These are phyloP conservation scores for Cerceris rybyensis DNA, from an alignment of 2,888 invertebrate species.

Conservation along the genomic window DNA sequence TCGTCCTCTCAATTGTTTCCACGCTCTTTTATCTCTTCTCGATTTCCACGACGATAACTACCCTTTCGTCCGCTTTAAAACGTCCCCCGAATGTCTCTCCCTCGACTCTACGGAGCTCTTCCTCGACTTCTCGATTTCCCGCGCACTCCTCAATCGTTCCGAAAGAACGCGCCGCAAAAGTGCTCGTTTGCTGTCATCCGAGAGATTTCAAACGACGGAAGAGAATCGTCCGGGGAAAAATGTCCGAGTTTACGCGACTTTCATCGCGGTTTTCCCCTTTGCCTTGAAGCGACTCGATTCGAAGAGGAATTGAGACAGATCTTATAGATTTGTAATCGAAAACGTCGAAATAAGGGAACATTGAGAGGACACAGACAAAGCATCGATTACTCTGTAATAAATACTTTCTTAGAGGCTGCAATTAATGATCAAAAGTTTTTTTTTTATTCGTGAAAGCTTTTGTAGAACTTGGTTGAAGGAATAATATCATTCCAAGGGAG, in stretches of 20 bases:
- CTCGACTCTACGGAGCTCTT: neutral
- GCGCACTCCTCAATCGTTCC: too few relatives aligned
- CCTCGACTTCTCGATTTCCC: too few relatives aligned
- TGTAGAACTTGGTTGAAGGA: too few relatives aligned
- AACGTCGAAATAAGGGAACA: too few relatives aligned
- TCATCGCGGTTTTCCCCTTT: neutral
- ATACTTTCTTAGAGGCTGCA: too few relatives aligned
- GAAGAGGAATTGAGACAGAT: neutral
- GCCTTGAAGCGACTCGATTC: neutral
- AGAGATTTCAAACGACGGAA: conserved; percentile 18
- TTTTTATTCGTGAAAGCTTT: too few relatives aligned
- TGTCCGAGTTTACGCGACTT: neutral
- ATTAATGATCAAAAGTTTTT: too few relatives aligned
- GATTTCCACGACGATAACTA: conserved; percentile 17
- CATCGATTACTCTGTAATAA: too few relatives aligned
- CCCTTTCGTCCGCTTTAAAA: conserved; percentile 37
- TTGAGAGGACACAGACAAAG: too few relatives aligned
- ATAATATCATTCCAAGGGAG: too few relatives aligned
- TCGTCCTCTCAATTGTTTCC: neutral
- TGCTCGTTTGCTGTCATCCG: conserved; percentile 36
- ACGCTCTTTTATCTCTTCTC: conserved; percentile 18
- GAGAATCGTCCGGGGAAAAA: conserved; percentile 2
- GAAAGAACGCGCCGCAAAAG: conserved; percentile 1
- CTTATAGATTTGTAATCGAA: neutral
- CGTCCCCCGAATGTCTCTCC: neutral